phyloP scores from a whole-genome alignment of 1,140 invertebrate genomes.

The Procambarus clarkii region DNA sequence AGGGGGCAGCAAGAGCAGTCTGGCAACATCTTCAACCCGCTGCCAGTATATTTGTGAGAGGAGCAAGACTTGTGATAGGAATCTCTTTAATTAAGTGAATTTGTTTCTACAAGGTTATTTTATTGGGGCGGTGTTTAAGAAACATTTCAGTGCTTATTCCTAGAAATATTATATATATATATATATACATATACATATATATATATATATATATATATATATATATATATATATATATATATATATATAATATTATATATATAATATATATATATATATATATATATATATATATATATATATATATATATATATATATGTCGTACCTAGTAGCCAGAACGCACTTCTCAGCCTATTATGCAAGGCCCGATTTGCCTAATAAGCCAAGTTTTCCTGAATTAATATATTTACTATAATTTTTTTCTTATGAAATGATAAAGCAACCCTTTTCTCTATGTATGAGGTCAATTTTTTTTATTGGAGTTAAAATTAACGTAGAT shows the following conservation, averaged over 20 bases:
- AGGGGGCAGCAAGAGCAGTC: neutral
- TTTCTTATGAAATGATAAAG: no score
- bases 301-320: neutral
- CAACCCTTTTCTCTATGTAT: no score
- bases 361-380: no score
- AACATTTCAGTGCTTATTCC: neutral
- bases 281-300: neutral
- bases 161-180: neutral
- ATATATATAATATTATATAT: neutral
- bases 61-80: neutral
- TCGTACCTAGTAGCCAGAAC: no score
- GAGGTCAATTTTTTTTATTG: no score
- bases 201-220: neutral
- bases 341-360: no score
- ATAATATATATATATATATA: neutral
- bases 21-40: neutral
- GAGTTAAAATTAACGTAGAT: no score
- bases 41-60: neutral
- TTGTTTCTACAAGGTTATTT: neutral
- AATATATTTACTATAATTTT: no score
- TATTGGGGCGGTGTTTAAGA: neutral
- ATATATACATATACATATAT: neutral
- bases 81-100: neutral
- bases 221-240: neutral
- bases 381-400: no score